Percentiles rank a stretch among this genome's conserved stretches.
Evolutionary conservation across 1,140 invertebrate species (phyloP).

Genomic region (Linepithema humile): DNA sequence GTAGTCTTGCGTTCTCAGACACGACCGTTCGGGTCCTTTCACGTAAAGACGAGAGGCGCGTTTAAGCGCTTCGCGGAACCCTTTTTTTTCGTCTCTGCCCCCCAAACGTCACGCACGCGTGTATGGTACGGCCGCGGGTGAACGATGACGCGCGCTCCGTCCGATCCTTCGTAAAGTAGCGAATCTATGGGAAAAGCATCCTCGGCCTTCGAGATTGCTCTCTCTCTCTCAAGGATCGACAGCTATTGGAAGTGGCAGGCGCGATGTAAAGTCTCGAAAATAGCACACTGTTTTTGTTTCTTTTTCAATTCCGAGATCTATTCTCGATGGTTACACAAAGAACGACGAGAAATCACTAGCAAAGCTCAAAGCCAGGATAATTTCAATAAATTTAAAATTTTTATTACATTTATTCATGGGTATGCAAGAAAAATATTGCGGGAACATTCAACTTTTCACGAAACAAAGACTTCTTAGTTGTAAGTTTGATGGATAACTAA

Average conservation of each 20-base stretch:
- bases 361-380: not conserved
- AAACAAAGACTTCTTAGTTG: not conserved
- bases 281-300: not conserved
- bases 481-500: not conserved
- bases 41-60: conserved; percentile 50
- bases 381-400: not conserved
- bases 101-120: conserved; percentile 74
- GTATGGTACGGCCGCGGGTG: conserved; percentile 28
- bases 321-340: not conserved
- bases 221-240: conserved; percentile 23
- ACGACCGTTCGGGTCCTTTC: conserved; percentile 69
- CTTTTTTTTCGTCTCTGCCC: conserved; percentile 58
- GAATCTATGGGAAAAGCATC: conserved; percentile 42
- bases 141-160: conserved; percentile 17
- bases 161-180: conserved; percentile 17
- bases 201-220: conserved; percentile 22
- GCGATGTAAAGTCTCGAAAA: not conserved
- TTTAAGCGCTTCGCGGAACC: conserved; percentile 76
- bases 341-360: not conserved
- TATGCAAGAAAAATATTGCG: not conserved
- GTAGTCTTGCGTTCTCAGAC: conserved; percentile 77
- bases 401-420: not conserved
- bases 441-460: not conserved
- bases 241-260: not conserved
- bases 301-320: not conserved